phyloP scores from a whole-genome alignment of 2,888 invertebrate genomes.

The Cosmia trapezina region DNA sequence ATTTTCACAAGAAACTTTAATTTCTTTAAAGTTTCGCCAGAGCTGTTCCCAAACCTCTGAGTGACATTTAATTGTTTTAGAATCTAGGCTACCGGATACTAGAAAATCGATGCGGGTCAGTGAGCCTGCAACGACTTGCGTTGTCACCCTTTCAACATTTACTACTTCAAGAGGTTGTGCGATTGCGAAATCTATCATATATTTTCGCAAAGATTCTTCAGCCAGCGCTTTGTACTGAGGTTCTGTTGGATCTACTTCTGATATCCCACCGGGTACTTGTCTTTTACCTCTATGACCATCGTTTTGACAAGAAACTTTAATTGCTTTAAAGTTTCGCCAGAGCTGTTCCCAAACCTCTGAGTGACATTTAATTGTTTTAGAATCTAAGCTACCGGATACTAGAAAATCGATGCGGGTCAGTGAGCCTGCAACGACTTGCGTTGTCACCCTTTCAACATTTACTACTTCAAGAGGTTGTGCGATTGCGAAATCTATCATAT shows the following conservation, averaged over 20 bases:
- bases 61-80: not conserved
- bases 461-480: slow-evolving; percentile 39
- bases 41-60: not conserved
- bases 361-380: slow-evolving; percentile 4
- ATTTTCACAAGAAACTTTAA: not conserved
- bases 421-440: slow-evolving; percentile 60
- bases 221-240: slow-evolving; percentile 58
- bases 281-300: slow-evolving; percentile 35
- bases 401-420: slow-evolving; percentile 59
- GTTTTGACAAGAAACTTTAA: slow-evolving; percentile 6
- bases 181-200: slow-evolving; percentile 47
- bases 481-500: slow-evolving; percentile 48
- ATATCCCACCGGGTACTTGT: not conserved
- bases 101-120: slow-evolving; percentile 60
- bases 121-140: slow-evolving; percentile 60
- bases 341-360: slow-evolving; percentile 20
- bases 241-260: slow-evolving; percentile 41
- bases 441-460: slow-evolving; percentile 55
- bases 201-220: slow-evolving; percentile 67
- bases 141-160: slow-evolving; percentile 55
- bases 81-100: slow-evolving; percentile 9
- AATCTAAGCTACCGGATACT: slow-evolving; percentile 8
- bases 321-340: slow-evolving; percentile 23
- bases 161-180: slow-evolving; percentile 39
- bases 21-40: slow-evolving; percentile 24